phyloP scores from a whole-genome alignment of 2,113 vertebrate genomes.

The Conger conger region DNA sequence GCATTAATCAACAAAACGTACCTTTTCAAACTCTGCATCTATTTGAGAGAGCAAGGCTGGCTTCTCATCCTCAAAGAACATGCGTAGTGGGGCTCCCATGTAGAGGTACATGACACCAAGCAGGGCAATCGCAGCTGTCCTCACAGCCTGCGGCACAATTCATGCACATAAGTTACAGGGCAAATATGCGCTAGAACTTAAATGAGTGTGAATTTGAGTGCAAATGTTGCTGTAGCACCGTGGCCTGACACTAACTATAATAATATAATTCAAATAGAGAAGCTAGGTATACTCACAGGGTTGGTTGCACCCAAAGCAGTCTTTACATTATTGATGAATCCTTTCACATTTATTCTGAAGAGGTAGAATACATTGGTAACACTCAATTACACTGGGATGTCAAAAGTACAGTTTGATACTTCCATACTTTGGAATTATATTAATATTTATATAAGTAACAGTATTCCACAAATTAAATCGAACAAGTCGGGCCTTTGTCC shows the following conservation, averaged over 20 bases:
- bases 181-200: not conserved
- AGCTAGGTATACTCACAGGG: constrained; percentile 74
- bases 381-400: not conserved
- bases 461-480: not conserved
- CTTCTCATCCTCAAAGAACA: constrained; percentile 98
- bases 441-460: not conserved
- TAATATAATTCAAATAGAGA: not conserved
- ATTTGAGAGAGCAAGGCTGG: constrained; percentile 93
- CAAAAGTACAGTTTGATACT: not conserved
- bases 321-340: constrained; percentile 95
- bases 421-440: not conserved
- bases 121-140: constrained; percentile 88
- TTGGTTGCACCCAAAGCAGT: constrained; percentile 95
- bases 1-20: constrained; percentile 44
- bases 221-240: not conserved
- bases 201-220: not conserved
- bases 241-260: not conserved
- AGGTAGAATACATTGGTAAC: constrained; percentile 14
- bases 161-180: not conserved
- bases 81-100: constrained; percentile 88
- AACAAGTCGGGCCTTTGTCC: not conserved
- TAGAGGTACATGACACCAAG: constrained; percentile 95
- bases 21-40: constrained; percentile 96
- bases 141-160: constrained; percentile 75
- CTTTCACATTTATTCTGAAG: constrained; percentile 91